Base-by-base conservation (phyloP, 1,140 invertebrate genomes). In the Drosophila kohkoa region DNA sequence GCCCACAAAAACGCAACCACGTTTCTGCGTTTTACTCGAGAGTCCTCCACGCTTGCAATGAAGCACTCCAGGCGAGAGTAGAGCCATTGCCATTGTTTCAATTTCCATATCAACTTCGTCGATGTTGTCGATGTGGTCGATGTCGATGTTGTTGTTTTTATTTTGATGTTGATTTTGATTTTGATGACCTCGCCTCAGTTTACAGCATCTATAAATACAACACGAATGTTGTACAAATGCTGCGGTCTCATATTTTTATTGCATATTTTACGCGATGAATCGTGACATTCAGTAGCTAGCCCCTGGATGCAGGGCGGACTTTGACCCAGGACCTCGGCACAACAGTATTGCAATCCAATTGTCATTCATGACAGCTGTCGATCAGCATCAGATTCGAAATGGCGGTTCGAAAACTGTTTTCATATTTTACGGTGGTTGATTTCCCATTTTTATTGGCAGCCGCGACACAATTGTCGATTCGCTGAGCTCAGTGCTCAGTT, bases 281-380 rank as follows among this genome's bases (percentile, higher is more conserved):
- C 60, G 60, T 28, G 35, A 51, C 57, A 52, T 13, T 30, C 46
- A 57, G 54, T 57, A 57, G 54, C 54, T 41, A 2, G 30, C 13
- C 32, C 13, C 6, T n/a, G 4, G 10, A 54, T 32, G 20, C 28
- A 6, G 51, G 51, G 51, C 6, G 20, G 20, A 3, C 11, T 54
- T 54, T 54, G 51, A 54, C 28, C 51, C 11, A 30, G 43, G 5
- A 11, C 20, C 49, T 25, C 25, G 3, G 13, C 20, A 38, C 35
- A 25, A n/a, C 15, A 48, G 25, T 6, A 15, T 13, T 48, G 49
- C 80, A 83, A 81, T 89, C 81, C 83, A 83, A 88, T 83, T 88
- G 83, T 88, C 83, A 88, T 88, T 88, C 85, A 65, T 88, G 83
- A 88, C 83, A 88, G 83, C 83, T 88, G 83, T 89, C 83, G 83